These are phyloP conservation scores for Papilio helenus DNA, from an alignment of 1,140 invertebrate genomes.

Conservation along the genomic window DNA sequence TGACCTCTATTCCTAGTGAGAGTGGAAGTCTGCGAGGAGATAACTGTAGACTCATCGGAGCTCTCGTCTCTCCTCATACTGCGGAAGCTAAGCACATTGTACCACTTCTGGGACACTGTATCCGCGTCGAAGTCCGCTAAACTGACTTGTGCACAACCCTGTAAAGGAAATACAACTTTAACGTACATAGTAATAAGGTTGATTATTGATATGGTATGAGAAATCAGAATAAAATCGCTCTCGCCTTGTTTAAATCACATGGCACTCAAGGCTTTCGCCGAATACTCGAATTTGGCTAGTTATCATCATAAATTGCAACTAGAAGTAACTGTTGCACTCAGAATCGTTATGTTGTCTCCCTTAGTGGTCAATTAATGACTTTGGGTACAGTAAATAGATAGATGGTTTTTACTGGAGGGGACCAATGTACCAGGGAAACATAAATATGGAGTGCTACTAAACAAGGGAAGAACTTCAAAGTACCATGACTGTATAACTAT, in stretches of 20 bases:
- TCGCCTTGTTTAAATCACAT: conserved; percentile 75
- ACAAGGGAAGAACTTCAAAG: no score
- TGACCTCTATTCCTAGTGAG: conserved; percentile 95
- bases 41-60: conserved; percentile 97
- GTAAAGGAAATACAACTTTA: conserved; percentile 58
- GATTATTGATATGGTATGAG: background rate
- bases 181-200: conserved; percentile 17
- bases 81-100: conserved; percentile 95
- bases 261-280: conserved; percentile 75
- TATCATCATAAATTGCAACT: conserved; percentile 65
- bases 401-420: no score
- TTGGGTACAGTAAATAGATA: no score
- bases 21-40: conserved; percentile 97
- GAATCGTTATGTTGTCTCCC: no score
- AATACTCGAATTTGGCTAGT: conserved; percentile 82
- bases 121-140: conserved; percentile 96
- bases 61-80: conserved; percentile 96
- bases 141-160: conserved; percentile 98
- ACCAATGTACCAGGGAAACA: no score
- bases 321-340: no score
- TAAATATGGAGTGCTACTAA: no score
- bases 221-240: conserved; percentile 72
- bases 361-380: no score
- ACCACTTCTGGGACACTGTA: conserved; percentile 93
- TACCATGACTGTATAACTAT: no score